Evolutionary conservation across 92 coral and sea anemone species (phyloP), one percentile per base, ranked within the genome.

Genomic region (Siderastrea siderea): DNA sequence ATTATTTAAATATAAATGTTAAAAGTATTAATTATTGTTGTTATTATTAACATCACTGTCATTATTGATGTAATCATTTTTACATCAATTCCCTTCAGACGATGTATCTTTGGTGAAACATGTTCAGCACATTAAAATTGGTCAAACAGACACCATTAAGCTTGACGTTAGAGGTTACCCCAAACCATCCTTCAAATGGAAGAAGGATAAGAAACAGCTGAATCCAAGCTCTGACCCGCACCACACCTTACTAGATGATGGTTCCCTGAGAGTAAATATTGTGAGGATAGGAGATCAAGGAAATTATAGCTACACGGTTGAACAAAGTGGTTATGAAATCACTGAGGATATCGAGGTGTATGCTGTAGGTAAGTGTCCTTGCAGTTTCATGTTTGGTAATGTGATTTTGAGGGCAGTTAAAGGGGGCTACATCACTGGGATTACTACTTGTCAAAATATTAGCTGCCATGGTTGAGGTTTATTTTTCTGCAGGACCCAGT

Each of bases 151-250:
- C 66, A 79, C 46, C 14, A 90, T 93, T 46, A 53, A 1, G 3
- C 61, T 93, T 1, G 84, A 67, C 12, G 89, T 86, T 3, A 1
- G 11, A 19, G 91, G 96, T 14, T 77, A 52, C 15, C 96, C 96
- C 46, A 64, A 54, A 44, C 96, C 96, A 75, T 54, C 59, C 3
- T 77, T 71, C 19, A 62, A 7, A 6, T 93, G 96, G 96, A 82
- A 68, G 70, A 93, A 90, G 52, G 75, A 17, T n/a, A 0, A 2
- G 2, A 67, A 3, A 47, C 3, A 0, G 16, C 7, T 85, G 38
- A 19, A 68, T 13, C 61, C 81, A 3, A 16, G 13, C 1, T n/a
- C 49, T 12, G 44, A 82, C 7, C 8, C 80, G 1, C 80, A 73
- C 47, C 86, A 86, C 70, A 51, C 65, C 2, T 5, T 89, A 12